phyloP scores from a whole-genome alignment of 2,888 invertebrate genomes.

The Protonemura montana region DNA sequence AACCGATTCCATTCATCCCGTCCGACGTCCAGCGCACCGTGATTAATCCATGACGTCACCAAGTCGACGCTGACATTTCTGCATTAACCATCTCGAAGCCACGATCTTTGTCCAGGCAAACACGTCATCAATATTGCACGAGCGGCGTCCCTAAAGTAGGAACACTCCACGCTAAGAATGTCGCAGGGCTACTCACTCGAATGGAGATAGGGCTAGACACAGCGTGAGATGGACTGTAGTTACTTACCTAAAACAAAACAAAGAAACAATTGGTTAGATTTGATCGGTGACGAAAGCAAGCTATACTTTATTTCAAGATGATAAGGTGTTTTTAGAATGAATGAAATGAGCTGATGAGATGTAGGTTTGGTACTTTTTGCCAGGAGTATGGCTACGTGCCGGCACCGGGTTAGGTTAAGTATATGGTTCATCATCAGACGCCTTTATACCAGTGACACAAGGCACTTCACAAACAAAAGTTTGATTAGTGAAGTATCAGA shows the following conservation, averaged over 20 bases:
- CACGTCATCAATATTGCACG: neutral
- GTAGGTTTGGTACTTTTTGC: no score
- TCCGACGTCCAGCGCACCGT: neutral
- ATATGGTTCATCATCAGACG: no score
- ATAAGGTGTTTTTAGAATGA: no score
- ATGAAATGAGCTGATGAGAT: no score
- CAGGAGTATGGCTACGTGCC: no score
- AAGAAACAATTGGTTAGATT: neutral
- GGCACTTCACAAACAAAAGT: no score
- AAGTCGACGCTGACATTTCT: neutral
- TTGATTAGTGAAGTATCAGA: no score
- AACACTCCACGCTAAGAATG: neutral
- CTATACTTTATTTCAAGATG: neutral
- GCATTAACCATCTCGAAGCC: neutral
- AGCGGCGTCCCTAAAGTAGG: neutral
- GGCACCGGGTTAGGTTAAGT: no score
- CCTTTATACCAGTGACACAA: no score
- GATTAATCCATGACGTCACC: neutral
- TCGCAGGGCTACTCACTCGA: neutral
- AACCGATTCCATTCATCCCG: neutral
- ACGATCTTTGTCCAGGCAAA: neutral
- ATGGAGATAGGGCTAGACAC: neutral
- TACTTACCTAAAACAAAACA: neutral
- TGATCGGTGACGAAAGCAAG: neutral
- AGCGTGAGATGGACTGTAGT: neutral